Conservation (phyloP, 2,888 invertebrate genomes). For the Dicycla oo region DNA sequence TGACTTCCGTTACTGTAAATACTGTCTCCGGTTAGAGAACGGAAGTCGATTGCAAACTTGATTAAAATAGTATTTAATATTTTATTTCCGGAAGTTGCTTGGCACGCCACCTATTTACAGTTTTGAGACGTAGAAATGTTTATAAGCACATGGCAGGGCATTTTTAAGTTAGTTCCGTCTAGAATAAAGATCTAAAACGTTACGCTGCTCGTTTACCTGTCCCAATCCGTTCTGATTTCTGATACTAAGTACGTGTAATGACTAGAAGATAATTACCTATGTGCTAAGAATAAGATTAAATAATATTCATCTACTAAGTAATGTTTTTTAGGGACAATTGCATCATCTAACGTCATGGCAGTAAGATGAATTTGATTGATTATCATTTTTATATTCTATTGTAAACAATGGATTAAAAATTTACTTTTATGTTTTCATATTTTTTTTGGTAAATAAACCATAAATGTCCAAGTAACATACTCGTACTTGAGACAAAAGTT, state of each 20-base stretch:
- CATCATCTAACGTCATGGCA: constrained; percentile 16
- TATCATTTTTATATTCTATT: background rate
- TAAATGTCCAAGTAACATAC: background rate
- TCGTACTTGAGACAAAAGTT: background rate
- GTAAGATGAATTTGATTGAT: constrained; percentile 25
- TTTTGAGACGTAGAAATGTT: too few relatives aligned
- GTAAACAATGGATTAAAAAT: background rate
- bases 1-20: too few relatives aligned
- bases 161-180: too few relatives aligned
- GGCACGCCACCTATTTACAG: too few relatives aligned
- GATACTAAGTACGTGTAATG: constrained; percentile 4
- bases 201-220: too few relatives aligned
- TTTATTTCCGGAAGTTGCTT: too few relatives aligned
- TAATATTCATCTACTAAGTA: constrained; percentile 14
- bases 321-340: constrained; percentile 35
- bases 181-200: too few relatives aligned
- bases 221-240: too few relatives aligned
- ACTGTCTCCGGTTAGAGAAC: too few relatives aligned
- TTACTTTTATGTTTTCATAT: background rate
- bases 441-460: background rate
- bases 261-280: constrained; percentile 24
- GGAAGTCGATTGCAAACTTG: too few relatives aligned
- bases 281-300: constrained; percentile 6
- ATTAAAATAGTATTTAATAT: too few relatives aligned
- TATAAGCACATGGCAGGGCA: too few relatives aligned